These are phyloP conservation scores for Diplosoma virens DNA, from an alignment of 23 tunicate genomes.

Conservation along the genomic window DNA sequence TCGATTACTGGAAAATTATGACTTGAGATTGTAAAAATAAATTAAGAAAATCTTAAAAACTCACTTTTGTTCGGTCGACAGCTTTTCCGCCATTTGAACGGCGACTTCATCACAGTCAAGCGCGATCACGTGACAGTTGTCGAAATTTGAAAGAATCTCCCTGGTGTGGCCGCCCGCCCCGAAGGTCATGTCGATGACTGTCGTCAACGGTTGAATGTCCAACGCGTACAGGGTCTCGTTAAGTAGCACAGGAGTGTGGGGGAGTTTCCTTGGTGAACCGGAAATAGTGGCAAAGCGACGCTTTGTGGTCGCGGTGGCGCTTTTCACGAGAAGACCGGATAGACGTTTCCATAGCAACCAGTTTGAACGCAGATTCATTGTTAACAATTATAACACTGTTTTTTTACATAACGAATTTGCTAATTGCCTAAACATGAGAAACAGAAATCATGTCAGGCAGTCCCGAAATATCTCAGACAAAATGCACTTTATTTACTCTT, in stretches of 20 bases:
- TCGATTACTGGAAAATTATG: constrained; percentile 36
- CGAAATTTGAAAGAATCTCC: constrained; percentile 40
- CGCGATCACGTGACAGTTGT: constrained; percentile 54
- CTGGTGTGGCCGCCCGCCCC: constrained; percentile 90
- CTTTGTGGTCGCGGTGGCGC: too few species aligned
- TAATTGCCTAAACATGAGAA: too few species aligned
- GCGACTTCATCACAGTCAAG: constrained; percentile 74
- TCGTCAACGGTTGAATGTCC: constrained; percentile 4
- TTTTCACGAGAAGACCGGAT: too few species aligned
- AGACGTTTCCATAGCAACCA: too few species aligned
- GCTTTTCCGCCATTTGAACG: constrained; percentile 43
- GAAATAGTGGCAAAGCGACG: neutral
- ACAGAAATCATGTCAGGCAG: too few species aligned
- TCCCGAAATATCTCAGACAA: too few species aligned
- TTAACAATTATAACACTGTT: too few species aligned
- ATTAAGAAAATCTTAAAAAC: neutral
- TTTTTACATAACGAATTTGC: too few species aligned
- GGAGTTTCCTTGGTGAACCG: neutral
- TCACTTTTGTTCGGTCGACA: constrained; percentile 54
- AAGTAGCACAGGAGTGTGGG: constrained; percentile 66
- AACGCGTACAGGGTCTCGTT: constrained; percentile 51
- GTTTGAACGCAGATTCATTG: too few species aligned
- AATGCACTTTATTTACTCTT: too few species aligned
- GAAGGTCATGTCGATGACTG: constrained; percentile 76
- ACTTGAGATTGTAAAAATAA: too few species aligned